Conservation (phyloP, 1,140 invertebrate species). For the Drosophila bifasciata region DNA sequence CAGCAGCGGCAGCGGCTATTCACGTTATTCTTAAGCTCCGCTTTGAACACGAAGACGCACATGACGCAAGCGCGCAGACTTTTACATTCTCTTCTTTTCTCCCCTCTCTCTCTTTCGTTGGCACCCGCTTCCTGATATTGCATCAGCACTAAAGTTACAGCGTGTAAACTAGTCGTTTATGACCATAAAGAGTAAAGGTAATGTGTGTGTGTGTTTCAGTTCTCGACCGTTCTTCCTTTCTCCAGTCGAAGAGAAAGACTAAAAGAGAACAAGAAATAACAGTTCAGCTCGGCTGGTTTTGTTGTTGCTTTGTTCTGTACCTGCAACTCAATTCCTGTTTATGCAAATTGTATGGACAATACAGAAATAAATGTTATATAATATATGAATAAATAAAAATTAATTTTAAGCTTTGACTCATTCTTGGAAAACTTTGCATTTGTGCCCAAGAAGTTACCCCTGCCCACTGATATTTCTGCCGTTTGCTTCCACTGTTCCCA, state of each 20-base stretch:
- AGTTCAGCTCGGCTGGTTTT: conserved; percentile 9
- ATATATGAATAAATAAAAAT: background rate
- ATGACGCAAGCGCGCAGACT: conserved; percentile 75
- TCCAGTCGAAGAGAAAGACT: conserved; percentile 9
- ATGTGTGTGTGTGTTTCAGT: conserved; percentile 10
- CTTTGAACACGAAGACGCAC: conserved; percentile 55
- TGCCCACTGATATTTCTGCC: conserved; percentile 41
- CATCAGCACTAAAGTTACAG: conserved; percentile 62
- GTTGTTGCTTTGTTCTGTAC: background rate
- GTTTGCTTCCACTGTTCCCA: conserved; percentile 30
- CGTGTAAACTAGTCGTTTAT: conserved; percentile 52
- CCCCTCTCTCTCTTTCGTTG: conserved; percentile 14
- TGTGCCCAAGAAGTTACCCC: conserved; percentile 2
- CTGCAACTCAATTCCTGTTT: conserved; percentile 41
- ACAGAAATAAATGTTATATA: conserved; percentile 34
- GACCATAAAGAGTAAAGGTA: conserved; percentile 45
- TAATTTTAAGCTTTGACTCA: conserved; percentile 39
- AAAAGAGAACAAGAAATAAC: conserved; percentile 12
- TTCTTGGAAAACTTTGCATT: conserved; percentile 26
- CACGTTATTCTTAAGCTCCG: conserved; percentile 56
- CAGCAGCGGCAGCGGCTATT: conserved; percentile 23
- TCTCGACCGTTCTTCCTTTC: conserved; percentile 37
- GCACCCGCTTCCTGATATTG: conserved; percentile 51
- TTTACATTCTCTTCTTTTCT: conserved; percentile 60
- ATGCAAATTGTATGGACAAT: conserved; percentile 38